Conservation (phyloP, 2,888 invertebrate genomes). For the Drosophila infuscata region DNA sequence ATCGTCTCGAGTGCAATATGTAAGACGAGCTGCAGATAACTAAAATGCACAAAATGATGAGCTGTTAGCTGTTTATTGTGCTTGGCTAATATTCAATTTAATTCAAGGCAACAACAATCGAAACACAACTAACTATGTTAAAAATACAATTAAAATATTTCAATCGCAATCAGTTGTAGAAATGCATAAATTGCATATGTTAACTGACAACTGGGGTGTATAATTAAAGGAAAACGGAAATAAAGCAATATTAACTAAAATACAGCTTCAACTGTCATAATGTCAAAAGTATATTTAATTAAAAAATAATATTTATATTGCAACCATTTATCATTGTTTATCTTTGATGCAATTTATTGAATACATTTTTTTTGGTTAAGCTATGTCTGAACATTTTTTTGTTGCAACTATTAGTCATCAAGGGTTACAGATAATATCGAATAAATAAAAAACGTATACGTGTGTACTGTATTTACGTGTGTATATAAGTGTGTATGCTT, state of each 20-base stretch:
- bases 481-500: slow-evolving; percentile 17
- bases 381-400: slow-evolving; percentile 2
- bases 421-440: slow-evolving; percentile 20
- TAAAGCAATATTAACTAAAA: neutral
- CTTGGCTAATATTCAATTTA: neutral
- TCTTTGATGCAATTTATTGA: slow-evolving; percentile 21
- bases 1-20: slow-evolving; percentile 27
- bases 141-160: neutral
- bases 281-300: neutral
- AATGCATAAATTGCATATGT: neutral
- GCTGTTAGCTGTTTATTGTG: neutral
- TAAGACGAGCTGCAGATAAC: slow-evolving; percentile 11
- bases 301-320: slow-evolving; percentile 6
- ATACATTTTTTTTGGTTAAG: neutral
- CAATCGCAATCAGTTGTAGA: neutral
- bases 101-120: neutral
- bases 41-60: slow-evolving; percentile 2
- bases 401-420: slow-evolving; percentile 30
- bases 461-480: neutral
- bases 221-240: neutral
- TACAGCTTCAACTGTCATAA: neutral
- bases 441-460: neutral
- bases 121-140: neutral
- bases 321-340: slow-evolving; percentile 10
- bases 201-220: neutral